Base-by-base conservation (phyloP, 23 tunicate genomes). In the Halocynthia aurantium region DNA sequence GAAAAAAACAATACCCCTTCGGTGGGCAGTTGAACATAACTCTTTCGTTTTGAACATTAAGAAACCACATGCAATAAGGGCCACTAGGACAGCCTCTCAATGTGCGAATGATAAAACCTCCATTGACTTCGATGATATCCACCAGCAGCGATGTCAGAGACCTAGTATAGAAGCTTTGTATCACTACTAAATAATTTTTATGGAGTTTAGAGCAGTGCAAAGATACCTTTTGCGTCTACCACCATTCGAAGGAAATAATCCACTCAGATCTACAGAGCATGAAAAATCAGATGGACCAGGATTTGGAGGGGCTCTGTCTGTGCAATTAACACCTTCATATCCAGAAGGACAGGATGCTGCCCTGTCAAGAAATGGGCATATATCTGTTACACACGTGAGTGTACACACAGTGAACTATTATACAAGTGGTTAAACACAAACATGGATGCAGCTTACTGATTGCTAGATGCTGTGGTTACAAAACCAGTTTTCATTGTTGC, bases 301-400 rank as follows among this genome's bases (percentile, higher is more conserved):
- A 20, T 6, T 65, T 10, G 70, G 70, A 9, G 22, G 49, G 5
- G 70, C 31, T 65, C 70, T 40, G 0, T 65, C 70, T 8, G 19
- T 6, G 2, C 70, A 65, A 20, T 15, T 49, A 5, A 20, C 70
- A 65, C 70, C 70, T 9, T 40, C 31, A 65, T 65, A 65, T 15
- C 70, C 70, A 65, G 70, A 65, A 10, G 70, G 70, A 65, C 70
- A 65, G 31, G 22, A 40, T 65, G 22, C 70, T 20, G 6, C 22
- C 10, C 70, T 65, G 19, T 15, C 17, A 58, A 13, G 31, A 65
- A 8, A 65, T 65, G 44, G 44, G 44, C 44, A 31, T 31, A 31
- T 31, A 31, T 31, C 44, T 31, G 44, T 31, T 31, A 31, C 44
- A n/a, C n/a, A n/a, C n/a, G n/a, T 31, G 44, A 31, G 44, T 31